Conservation (phyloP, 2,888 invertebrate genomes). For the Octonoba sinensis region DNA sequence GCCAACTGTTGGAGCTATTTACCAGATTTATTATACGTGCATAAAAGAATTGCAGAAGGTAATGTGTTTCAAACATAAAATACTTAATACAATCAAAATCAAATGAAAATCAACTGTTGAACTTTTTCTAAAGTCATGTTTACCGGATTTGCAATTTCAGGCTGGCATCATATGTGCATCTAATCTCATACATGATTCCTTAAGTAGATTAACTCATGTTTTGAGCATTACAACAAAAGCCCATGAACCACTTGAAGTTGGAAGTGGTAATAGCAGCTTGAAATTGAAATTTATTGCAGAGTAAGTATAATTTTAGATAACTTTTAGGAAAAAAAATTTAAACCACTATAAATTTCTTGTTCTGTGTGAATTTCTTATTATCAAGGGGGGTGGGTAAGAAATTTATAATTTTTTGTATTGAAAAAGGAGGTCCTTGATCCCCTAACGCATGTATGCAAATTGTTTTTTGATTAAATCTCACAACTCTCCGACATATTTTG, state of each 20-base stretch:
- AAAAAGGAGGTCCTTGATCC: too few species aligned
- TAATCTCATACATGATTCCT: slow-evolving; percentile 5
- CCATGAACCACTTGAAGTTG: neutral
- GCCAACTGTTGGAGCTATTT: slow-evolving; percentile 84
- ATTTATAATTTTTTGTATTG: too few species aligned
- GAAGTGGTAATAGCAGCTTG: neutral
- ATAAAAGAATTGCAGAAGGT: slow-evolving; percentile 85
- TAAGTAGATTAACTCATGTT: too few species aligned
- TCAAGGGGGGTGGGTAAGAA: too few species aligned
- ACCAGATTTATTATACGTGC: slow-evolving; percentile 86
- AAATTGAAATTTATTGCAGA: slow-evolving; percentile 26
- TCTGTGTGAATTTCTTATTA: too few species aligned
- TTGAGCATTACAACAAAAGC: too few species aligned
- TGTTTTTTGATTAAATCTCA: too few species aligned
- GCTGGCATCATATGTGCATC: slow-evolving; percentile 25
- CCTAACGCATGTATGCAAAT: too few species aligned
- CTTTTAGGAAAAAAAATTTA: neutral
- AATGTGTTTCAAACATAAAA: slow-evolving; percentile 21
- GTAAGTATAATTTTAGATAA: slow-evolving; percentile 15
- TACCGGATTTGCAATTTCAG: slow-evolving; percentile 2
- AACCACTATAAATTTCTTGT: too few species aligned
- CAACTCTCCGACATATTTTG: neutral
- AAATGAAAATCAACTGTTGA: slow-evolving; percentile 1
- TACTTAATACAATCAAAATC: neutral
- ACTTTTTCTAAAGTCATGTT: slow-evolving; percentile 9